Evolutionary conservation across 2,113 vertebrate species (phyloP).

Genomic region (Ceuthmochares aereus): DNA sequence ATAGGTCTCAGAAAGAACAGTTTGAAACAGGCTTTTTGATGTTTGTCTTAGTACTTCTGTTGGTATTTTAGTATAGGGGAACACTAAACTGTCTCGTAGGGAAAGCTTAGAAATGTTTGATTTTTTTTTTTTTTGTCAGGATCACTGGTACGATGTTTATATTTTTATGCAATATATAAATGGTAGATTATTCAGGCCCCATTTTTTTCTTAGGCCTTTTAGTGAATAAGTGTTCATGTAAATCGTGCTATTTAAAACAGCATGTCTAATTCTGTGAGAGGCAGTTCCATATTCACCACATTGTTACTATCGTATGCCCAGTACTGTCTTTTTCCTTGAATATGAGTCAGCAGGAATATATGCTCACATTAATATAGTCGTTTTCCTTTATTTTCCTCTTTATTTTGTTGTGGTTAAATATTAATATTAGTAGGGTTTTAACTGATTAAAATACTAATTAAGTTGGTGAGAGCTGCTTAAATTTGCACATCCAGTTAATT

Average conservation of each 20-base stretch:
- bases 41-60: not conserved
- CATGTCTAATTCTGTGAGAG: not conserved
- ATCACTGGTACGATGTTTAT: not conserved
- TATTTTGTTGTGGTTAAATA: not conserved
- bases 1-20: not conserved
- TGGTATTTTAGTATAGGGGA: not conserved
- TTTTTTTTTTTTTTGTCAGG: not conserved
- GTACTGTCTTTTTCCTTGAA: not conserved
- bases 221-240: not conserved
- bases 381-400: not conserved
- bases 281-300: not conserved
- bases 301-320: not conserved
- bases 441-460: not conserved
- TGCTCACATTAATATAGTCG: not conserved
- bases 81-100: not conserved
- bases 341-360: not conserved
- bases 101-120: not conserved
- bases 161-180: not conserved
- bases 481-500: not conserved
- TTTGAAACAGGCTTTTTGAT: not conserved
- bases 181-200: not conserved
- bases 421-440: not conserved
- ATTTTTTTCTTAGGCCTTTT: not conserved
- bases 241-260: not conserved
- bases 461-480: not conserved